These are phyloP conservation scores for Orthosia incerta DNA, from an alignment of 2,888 invertebrate genomes.

Conservation along the genomic window DNA sequence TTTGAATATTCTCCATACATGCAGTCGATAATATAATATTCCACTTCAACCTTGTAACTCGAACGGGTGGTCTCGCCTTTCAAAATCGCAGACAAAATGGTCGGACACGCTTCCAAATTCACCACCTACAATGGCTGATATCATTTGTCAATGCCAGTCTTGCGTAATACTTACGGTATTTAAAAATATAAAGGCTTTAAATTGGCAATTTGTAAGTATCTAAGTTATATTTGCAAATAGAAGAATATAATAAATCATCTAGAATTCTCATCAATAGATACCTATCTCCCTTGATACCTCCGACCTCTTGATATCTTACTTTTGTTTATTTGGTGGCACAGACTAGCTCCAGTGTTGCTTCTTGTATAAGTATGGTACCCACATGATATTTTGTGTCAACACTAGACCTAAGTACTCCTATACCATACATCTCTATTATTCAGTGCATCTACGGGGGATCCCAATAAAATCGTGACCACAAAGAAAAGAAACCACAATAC, in stretches of 20 bases:
- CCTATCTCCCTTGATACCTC: no score
- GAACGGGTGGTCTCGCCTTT: constrained; percentile 43
- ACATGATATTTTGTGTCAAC: no score
- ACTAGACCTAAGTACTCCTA: not conserved
- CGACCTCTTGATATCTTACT: no score
- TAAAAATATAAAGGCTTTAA: not conserved
- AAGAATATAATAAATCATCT: no score
- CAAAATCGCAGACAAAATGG: constrained; percentile 32
- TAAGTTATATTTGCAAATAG: not conserved
- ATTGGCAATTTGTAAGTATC: not conserved
- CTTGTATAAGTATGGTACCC: not conserved
- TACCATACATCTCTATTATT: not conserved
- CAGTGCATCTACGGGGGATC: not conserved
- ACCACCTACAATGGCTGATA: constrained; percentile 46
- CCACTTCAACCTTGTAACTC: constrained; percentile 27
- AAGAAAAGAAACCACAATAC: constrained; percentile 26
- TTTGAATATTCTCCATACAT: constrained; percentile 8
- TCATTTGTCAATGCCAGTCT: constrained; percentile 45
- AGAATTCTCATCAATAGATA: no score
- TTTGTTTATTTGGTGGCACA: no score
- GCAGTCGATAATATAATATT: constrained; percentile 6
- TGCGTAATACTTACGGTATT: constrained; percentile 12
- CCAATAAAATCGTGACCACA: not conserved
- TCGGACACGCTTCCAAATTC: constrained; percentile 39
- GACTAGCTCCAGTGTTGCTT: not conserved